Base-by-base conservation (phyloP, 2,888 invertebrate species). In the Micoletzkya japonica region DNA sequence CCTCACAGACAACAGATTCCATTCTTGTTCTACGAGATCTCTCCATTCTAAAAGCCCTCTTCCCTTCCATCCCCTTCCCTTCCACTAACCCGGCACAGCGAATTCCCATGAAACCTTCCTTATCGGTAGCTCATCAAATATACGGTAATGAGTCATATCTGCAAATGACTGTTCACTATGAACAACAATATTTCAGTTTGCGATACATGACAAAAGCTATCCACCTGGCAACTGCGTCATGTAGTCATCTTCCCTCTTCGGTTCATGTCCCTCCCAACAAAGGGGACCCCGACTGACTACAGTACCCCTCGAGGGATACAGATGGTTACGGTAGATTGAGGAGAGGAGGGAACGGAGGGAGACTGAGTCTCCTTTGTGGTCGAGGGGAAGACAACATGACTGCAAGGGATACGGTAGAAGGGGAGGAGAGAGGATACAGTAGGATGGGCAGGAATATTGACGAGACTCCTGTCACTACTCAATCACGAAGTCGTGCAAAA, bases 211-310 rank as follows among this genome's bases (percentile, higher is more conserved):
- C 24, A 14, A 54, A 24, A 24, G 10, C 6, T 7, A 44, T 24
- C 63, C 30, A 72, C 73, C 73, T 26, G 79, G 79, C 28, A 73
- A 70, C 26, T 68, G 72, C 60, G 74, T 76, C 44, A 70, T 73
- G 66, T 76, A 79, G 58, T 73, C 63, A 49, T 79, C 77, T 30
- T 79, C 74, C n/a, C 75, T 73, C 17, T 68, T 59, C 2, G 79
- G 79, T 10, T 71, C 69, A 20, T 77, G 77, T 0, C 67, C 58
- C 2, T 64, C 17, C 69, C 74, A 71, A 54, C 82, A 82, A n/a
- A 82, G 70, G 1, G 82, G 82, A 0, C 82, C 81, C 30, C 70
- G 74, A 20, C 72, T 73, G 61, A 77, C 81, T n/a, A n/a, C 50
- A n/a, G 73, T 56, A 14, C 52, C 36, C 6, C 36, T 52, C 4